Base-by-base conservation (phyloP, 2,113 vertebrate genomes). In the Malurus elegans region DNA sequence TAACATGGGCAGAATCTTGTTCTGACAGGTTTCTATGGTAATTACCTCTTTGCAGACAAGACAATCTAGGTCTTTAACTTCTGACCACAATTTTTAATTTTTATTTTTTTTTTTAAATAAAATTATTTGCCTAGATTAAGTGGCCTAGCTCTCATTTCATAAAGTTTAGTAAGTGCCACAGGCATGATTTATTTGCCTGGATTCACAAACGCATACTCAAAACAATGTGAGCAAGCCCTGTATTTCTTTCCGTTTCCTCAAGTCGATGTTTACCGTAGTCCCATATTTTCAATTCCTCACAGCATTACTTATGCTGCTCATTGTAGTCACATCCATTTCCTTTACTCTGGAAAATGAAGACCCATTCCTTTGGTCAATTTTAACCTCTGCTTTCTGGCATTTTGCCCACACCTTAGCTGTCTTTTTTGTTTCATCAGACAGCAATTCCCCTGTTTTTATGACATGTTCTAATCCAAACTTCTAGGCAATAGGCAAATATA, bases 351-450 rank as follows among this genome's bases (percentile, higher is more conserved):
- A 65, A 88, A 57, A 21, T 28, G 50, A 57, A 65, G 9, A 47
- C 5, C 4, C 12, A 42, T 36, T 62, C 23, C 7, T 5, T 65
- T 24, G 13, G 4, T 51, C 0, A 0, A 14, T 34, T 80, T 79
- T 47, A 58, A 31, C 8, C 12, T 54, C 32, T 76, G 11, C 3
- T 57, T 84, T 84, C 47, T 51, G 26, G 4, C 1, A 38, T 79
- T 76, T 79, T 79, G 6, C 3, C 8, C 32, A 13, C 57, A 31
- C 1, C 5, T 38, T 69, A 51, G 5, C 16, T 73, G 38, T 58
- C 1, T 14, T 40, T 86, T 79, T 53, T 62, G 7, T 71, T 88
- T 72, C 8, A 34, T 14, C 12, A 80, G 15, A 6, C 8, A 70
- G 2, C 4, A 80, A 4, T 26, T 76, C 4, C 20, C 34, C 70